Conservation (phyloP, 2,888 invertebrate genomes). For the Andrena fulva region DNA sequence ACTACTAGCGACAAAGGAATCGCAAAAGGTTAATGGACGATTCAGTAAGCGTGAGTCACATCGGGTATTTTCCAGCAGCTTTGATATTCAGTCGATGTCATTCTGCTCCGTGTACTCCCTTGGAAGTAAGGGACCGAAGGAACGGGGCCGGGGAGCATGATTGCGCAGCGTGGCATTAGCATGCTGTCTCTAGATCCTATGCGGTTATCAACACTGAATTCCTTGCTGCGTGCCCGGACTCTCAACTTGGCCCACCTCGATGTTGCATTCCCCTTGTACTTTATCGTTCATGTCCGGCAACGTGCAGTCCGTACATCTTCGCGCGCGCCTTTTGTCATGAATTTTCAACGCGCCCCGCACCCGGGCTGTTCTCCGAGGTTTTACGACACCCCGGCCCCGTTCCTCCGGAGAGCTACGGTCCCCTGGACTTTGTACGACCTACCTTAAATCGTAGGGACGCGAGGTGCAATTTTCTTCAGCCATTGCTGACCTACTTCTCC, state of each 20-base stretch:
- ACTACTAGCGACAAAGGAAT: not conserved
- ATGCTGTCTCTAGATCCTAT: constrained; percentile 74
- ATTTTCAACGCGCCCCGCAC: constrained; percentile 55
- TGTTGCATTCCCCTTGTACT: constrained; percentile 37
- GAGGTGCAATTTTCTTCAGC: constrained; percentile 46
- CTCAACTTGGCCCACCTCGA: constrained; percentile 65
- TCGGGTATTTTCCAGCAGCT: constrained; percentile 36
- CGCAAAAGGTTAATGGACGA: not conserved
- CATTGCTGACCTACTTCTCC: constrained; percentile 61
- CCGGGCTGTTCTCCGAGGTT: constrained; percentile 52
- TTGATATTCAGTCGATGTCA: constrained; percentile 74
- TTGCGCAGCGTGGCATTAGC: constrained; percentile 72
- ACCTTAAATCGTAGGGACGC: constrained; percentile 53
- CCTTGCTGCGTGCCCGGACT: constrained; percentile 75
- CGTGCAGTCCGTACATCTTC: constrained; percentile 33
- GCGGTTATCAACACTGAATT: constrained; percentile 79
- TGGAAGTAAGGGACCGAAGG: constrained; percentile 45
- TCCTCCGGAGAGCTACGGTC: constrained; percentile 50
- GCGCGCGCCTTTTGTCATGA: constrained; percentile 50
- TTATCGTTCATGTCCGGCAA: constrained; percentile 53
- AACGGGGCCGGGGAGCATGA: constrained; percentile 33
- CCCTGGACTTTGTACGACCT: constrained; percentile 48
- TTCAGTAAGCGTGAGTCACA: constrained; percentile 4
- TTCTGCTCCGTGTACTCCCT: constrained; percentile 66
- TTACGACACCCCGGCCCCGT: constrained; percentile 56